Evolutionary conservation across 2,888 invertebrate genomes (phyloP).

Genomic region (Cerceris rybyensis): DNA sequence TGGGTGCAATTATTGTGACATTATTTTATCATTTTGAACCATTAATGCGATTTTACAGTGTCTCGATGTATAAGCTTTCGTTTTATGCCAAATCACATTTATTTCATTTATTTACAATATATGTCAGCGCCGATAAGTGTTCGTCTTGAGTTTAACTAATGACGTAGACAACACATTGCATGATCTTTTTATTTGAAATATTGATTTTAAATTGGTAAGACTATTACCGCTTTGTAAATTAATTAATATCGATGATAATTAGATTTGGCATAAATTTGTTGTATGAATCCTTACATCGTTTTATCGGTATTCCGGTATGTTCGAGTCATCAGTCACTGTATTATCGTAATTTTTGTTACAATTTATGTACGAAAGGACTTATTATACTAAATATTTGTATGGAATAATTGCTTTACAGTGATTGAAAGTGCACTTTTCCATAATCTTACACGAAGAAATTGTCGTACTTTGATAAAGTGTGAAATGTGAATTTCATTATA

Average conservation of each 20-base stretch:
- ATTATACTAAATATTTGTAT: background rate
- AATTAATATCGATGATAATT: background rate
- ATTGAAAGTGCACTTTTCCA: no score
- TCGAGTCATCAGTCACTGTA: slow-evolving; percentile 29
- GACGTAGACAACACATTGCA: slow-evolving; percentile 59
- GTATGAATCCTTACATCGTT: background rate
- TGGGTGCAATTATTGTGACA: slow-evolving; percentile 46
- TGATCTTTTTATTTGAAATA: slow-evolving; percentile 25
- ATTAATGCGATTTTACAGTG: slow-evolving; percentile 18
- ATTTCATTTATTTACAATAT: slow-evolving; percentile 17
- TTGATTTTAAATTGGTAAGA: slow-evolving; percentile 14
- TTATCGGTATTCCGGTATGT: slow-evolving; percentile 7
- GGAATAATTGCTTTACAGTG: background rate
- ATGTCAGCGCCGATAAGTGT: slow-evolving; percentile 43
- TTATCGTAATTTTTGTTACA: background rate
- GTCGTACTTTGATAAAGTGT: background rate
- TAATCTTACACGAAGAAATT: background rate
- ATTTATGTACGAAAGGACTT: background rate
- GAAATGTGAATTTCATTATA: background rate
- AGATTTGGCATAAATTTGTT: no score
- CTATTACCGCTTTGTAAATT: background rate
- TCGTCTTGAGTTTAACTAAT: slow-evolving; percentile 35
- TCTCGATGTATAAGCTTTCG: background rate
- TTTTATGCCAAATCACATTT: slow-evolving; percentile 10
- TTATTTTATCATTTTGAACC: slow-evolving; percentile 16